Evolutionary conservation across 2,113 vertebrate genomes (phyloP).

Genomic region (chimpanzee (Pan troglodytes)): DNA sequence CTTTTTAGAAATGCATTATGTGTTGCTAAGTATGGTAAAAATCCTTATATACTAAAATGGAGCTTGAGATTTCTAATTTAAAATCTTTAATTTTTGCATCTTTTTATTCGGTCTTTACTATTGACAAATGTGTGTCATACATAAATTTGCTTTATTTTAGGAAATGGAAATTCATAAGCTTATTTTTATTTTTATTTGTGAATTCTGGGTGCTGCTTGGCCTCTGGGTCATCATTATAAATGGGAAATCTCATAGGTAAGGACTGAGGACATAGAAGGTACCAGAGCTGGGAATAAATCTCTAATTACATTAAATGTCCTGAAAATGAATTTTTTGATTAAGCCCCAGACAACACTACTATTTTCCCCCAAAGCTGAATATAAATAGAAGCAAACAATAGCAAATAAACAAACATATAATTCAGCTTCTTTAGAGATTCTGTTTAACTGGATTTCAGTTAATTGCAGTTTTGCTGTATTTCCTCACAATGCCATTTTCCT

Average conservation of each 20-base stretch:
- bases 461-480: constrained; percentile 43
- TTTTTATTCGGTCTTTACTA: not conserved
- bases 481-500: constrained; percentile 52
- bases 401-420: not conserved
- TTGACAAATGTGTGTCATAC: not conserved
- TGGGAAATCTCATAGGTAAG: not conserved
- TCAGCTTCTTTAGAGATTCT: not conserved
- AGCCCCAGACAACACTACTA: not conserved
- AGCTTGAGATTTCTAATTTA: not conserved
- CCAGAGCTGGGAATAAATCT: constrained; percentile 33
- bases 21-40: not conserved
- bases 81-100: not conserved
- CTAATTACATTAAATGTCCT: not conserved
- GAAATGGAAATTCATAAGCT: not conserved
- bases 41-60: not conserved
- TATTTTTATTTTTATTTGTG: constrained; percentile 26
- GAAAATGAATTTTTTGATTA: not conserved
- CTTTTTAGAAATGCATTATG: not conserved
- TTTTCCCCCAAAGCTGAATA: not conserved
- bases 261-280: not conserved
- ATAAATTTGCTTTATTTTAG: not conserved
- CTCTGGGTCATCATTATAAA: not conserved
- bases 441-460: constrained; percentile 25
- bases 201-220: not conserved
- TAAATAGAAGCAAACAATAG: constrained; percentile 24